Conservation (phyloP, 1,140 invertebrate genomes). For the Nylanderia fulva region DNA sequence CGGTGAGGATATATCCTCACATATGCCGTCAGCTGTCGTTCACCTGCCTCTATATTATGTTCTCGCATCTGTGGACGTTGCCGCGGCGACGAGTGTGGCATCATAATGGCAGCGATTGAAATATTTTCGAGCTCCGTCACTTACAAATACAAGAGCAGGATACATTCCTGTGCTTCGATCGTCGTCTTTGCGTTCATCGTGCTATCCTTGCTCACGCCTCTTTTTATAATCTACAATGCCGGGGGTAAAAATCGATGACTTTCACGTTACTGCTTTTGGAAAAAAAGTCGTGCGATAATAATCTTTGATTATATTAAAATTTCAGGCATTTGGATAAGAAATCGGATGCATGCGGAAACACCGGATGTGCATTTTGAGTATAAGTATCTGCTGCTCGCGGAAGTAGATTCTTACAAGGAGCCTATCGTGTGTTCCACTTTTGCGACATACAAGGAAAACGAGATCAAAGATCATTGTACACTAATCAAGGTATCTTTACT, state of each 20-base stretch:
- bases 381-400: constrained; percentile 82
- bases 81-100: constrained; percentile 41
- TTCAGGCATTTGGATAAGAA: constrained; percentile 82
- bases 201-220: constrained; percentile 75
- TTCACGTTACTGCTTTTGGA: background rate
- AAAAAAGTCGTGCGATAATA: background rate
- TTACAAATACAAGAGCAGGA: constrained; percentile 81
- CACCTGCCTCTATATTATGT: background rate
- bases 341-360: constrained; percentile 80
- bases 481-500: constrained; percentile 76
- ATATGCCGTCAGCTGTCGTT: background rate
- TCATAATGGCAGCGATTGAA: constrained; percentile 76
- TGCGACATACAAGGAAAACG: constrained; percentile 81
- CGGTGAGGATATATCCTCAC: background rate
- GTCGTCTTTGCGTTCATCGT: constrained; percentile 75
- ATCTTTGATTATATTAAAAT: constrained; percentile 24
- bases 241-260: constrained; percentile 77
- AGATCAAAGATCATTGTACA: constrained; percentile 81
- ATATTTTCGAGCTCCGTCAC: constrained; percentile 81
- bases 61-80: constrained; percentile 35
- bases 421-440: constrained; percentile 83
- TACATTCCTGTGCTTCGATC: constrained; percentile 76
- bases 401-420: constrained; percentile 71
- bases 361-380: constrained; percentile 81
- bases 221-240: constrained; percentile 79